Evolutionary conservation across 2,113 vertebrate genomes (phyloP).

Genomic region (Fulica atra): DNA sequence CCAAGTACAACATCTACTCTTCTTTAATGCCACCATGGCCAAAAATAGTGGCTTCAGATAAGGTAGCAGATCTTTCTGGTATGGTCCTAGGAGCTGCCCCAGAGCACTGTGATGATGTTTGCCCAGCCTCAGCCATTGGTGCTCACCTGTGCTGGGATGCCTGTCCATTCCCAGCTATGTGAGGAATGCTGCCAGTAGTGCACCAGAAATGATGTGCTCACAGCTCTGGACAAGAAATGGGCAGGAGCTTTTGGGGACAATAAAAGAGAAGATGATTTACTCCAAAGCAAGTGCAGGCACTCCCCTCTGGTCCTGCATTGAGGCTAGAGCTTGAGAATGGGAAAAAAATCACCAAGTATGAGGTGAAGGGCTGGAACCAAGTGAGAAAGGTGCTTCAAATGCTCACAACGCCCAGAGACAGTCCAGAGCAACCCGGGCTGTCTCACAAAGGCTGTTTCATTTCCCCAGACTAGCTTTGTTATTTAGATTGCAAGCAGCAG

Average conservation of each 20-base stretch:
- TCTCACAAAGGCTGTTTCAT: not conserved
- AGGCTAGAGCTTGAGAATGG: not conserved
- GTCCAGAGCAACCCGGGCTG: not conserved
- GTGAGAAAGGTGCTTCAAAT: not conserved
- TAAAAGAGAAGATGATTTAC: not conserved
- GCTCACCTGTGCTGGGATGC: not conserved
- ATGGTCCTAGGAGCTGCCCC: not conserved
- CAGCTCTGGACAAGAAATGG: not conserved
- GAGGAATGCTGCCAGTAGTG: not conserved
- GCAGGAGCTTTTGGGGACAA: not conserved
- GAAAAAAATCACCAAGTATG: not conserved
- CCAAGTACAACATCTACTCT: too few relatives aligned
- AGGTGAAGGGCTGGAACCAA: not conserved
- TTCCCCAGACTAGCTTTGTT: not conserved
- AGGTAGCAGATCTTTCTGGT: not conserved
- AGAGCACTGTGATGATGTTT: not conserved
- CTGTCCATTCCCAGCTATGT: not conserved
- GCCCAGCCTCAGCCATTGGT: not conserved
- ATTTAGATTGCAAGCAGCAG: not conserved
- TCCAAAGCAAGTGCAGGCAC: slow-evolving; percentile 8
- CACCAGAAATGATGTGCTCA: not conserved
- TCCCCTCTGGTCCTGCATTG: not conserved
- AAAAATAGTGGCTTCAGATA: not conserved
- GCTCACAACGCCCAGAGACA: not conserved
- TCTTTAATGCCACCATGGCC: not conserved